A percentile compares a stretch with the other conserved stretches of the same genome.
Evolutionary conservation across 64 coral and sea anemone genomes (phyloP).

Genomic region (Hydrozoanthus tunicans): DNA sequence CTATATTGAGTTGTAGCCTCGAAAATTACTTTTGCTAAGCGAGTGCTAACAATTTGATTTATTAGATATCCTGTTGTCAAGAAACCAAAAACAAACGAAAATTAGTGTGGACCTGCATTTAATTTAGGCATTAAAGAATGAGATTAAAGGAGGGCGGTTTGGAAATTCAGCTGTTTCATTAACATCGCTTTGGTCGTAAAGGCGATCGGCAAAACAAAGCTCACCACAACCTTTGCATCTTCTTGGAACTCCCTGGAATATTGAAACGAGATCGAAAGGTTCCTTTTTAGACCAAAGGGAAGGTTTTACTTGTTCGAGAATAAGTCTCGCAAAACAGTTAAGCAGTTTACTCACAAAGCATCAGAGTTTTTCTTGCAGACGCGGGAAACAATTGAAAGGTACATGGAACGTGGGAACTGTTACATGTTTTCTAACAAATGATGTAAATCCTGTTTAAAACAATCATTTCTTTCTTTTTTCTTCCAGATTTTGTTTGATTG

Average conservation of each 20-base stretch:
- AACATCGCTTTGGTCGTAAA: not conserved
- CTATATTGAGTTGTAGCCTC: conserved; percentile 33
- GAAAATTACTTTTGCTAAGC: conserved; percentile 23
- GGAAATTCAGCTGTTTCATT: not conserved
- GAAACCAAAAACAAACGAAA: conserved; percentile 35
- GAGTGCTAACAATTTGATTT: conserved; percentile 10
- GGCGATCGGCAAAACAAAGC: not conserved
- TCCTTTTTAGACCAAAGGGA: not conserved
- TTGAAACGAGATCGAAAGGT: not conserved
- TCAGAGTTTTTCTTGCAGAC: not conserved
- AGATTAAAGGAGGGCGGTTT: not conserved
- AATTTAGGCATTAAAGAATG: conserved; percentile 16
- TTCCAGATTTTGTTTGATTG: not conserved
- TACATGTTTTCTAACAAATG: not conserved
- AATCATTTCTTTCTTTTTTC: not conserved
- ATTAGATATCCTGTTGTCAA: conserved; percentile 26
- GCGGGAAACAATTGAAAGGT: not conserved
- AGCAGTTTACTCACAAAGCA: not conserved
- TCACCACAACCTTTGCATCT: not conserved
- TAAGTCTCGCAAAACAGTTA: not conserved
- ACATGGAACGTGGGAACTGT: not conserved
- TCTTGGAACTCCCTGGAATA: not conserved
- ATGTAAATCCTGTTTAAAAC: not conserved
- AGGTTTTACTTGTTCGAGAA: not conserved
- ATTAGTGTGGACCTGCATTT: not conserved